phyloP scores from a whole-genome alignment of 2,888 invertebrate genomes.

The Taphrorychus bicolor region DNA sequence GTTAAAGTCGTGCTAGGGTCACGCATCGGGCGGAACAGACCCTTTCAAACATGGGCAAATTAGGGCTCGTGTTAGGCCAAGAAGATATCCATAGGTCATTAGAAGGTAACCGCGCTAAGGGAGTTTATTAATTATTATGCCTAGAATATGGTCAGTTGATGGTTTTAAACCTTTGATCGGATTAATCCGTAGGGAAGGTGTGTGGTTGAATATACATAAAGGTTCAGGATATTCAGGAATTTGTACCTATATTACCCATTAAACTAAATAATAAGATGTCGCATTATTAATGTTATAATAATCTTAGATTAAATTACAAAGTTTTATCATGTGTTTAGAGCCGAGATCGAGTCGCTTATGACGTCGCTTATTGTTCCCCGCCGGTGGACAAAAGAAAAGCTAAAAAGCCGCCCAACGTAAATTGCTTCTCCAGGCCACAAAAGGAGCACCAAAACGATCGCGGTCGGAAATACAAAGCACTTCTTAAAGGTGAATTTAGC shows the following conservation, averaged over 20 bases:
- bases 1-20: too few species aligned
- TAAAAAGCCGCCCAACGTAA: slow-evolving; percentile 6
- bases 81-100: slow-evolving; percentile 11
- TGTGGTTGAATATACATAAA: too few species aligned
- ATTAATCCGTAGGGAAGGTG: slow-evolving; percentile 9
- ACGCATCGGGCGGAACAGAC: slow-evolving; percentile 5
- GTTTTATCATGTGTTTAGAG: too few species aligned
- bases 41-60: slow-evolving; percentile 20
- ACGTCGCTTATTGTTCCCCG: neutral
- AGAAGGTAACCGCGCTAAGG: slow-evolving; percentile 16
- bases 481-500: slow-evolving; percentile 52
- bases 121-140: slow-evolving; percentile 28
- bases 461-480: slow-evolving; percentile 49
- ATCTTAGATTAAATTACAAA: too few species aligned
- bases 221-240: too few species aligned
- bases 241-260: too few species aligned
- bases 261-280: too few species aligned
- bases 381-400: neutral
- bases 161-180: slow-evolving; percentile 8
- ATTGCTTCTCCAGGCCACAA: slow-evolving; percentile 19
- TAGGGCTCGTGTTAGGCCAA: slow-evolving; percentile 12
- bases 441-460: slow-evolving; percentile 25
- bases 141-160: slow-evolving; percentile 20
- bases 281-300: too few species aligned
- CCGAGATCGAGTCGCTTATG: too few species aligned